Base-by-base conservation (phyloP, 2,888 invertebrate genomes). In the Stenodema calcarata region DNA sequence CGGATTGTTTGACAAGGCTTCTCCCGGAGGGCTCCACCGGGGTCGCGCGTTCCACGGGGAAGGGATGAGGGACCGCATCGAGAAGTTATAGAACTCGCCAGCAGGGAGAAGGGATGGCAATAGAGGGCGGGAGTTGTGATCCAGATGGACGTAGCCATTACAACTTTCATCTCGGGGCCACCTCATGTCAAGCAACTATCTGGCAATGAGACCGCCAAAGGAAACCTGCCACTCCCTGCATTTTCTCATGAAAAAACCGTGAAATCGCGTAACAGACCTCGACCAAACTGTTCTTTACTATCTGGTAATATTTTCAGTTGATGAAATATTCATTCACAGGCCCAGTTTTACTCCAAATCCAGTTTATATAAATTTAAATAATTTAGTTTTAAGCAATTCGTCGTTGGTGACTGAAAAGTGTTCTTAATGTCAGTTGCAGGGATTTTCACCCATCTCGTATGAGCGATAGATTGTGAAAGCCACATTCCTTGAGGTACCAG, bases 171-270 rank as follows among this genome's bases (percentile, higher is more conserved):
- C 50, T 50, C n/a, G n/a, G n/a, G n/a, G n/a, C 50, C 50, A 16
- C 50, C 6, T 14, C 50, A 50, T 50, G 50, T 50, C 50, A 50
- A 50, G 50, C 50, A 50, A 50, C 50, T 50, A 14, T 16, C 50
- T 50, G n/a, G n/a, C 16, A 50, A n/a, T n/a, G n/a, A 50, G 50
- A 23, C 75, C 75, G 75, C 75, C 75, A 76, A 76, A 76, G 75
- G 1, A 76, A 41, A 76, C 75, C 75, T 76, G 75, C 18, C 75
- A 76, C n/a, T 76, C 41, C 35, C 27, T 12, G 16, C 30, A 0
- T 16, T 30, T 70, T 27, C 27, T 27, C 18, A 27, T 27, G 70
- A 70, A 70, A 30, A 23, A 16, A 11, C 27, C 70, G 28, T 70
- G 70, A 30, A 30, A 70, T 70, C 70, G 27, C 12, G 4, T 70